Evolutionary conservation across 30 jellyfish, hydroid and myxozoan species (phyloP), one percentile per base, ranked within the genome.

Genomic region (Pelagia noctiluca): DNA sequence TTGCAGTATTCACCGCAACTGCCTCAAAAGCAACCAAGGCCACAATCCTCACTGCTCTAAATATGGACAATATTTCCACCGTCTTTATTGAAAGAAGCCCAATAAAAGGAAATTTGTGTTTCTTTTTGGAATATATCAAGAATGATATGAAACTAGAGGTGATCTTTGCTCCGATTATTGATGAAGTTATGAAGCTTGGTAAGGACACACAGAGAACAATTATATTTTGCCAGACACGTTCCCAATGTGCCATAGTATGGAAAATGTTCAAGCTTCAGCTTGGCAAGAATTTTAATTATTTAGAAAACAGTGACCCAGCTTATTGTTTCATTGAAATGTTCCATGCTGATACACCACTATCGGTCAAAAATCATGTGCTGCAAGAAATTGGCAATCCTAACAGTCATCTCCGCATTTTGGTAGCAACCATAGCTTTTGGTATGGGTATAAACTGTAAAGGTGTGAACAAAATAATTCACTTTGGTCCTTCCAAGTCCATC

Each of bases 361-460:
- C 76, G 3, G 76, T 63, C 16, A 63, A 63, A 63, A 28, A 24
- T 19, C 76, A 63, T 63, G 50, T 63, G 3, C 48, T 63, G 7
- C 48, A 63, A 33, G 76, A 63, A 63, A 63, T 63, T 30, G 50
- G 50, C 21, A 63, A 30, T 3, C 57, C 48, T 33, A 22, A 28
- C 18, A 63, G 76, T 63, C 48, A 63, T 63, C 50, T 63, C 10
- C 76, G 53, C 28, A 63, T 63, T 63, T 63, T 63, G 50, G 50
- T 63, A 10, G 48, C 50, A 3, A 63, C 76, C 8, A 50, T 63
- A 22, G 76, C 76, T 5, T 63, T 63, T 33, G 76, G 76, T 5
- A 63, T 63, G 76, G 76, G 76, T 50, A 63, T 63, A 19, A 50
- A 63, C 23, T 63, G 76, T 63, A 63, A 63, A 63, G 50, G 50